Percentiles rank a stretch among this genome's conserved stretches.
These are phyloP conservation scores for Acleris sparsana DNA, from an alignment of 2,888 invertebrate genomes.

Conservation along the genomic window DNA sequence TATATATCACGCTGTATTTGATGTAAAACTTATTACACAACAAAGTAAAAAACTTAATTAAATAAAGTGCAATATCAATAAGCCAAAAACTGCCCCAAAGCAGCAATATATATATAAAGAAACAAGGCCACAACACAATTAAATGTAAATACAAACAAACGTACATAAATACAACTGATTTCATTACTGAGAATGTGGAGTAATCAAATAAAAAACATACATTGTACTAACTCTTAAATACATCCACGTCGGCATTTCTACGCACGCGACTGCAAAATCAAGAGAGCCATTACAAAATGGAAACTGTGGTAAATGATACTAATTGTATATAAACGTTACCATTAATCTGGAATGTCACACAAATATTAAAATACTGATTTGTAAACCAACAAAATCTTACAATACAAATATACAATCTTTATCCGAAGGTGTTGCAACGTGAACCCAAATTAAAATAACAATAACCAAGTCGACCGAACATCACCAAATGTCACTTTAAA, in stretches of 20 bases:
- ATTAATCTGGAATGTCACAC: conserved; percentile 81
- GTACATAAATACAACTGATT: conserved; percentile 40
- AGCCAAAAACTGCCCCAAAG: conserved; percentile 44
- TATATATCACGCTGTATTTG: conserved; percentile 76
- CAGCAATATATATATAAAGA: conserved; percentile 44
- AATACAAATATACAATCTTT: conserved; percentile 68
- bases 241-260: conserved; percentile 37
- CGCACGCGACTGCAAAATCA: conserved; percentile 44
- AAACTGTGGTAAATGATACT: conserved; percentile 58
- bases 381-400: conserved; percentile 75
- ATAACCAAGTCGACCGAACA: conserved; percentile 44
- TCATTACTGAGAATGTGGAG: conserved; percentile 46
- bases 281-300: conserved; percentile 61
- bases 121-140: conserved; percentile 48
- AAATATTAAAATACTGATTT: conserved; percentile 81
- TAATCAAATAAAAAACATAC: conserved; percentile 49
- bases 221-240: conserved; percentile 57
- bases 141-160: conserved; percentile 51
- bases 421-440: conserved; percentile 65
- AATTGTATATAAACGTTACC: conserved; percentile 46
- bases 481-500: conserved; percentile 34
- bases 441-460: conserved; percentile 52
- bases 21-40: conserved; percentile 73
- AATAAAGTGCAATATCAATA: conserved; percentile 64
- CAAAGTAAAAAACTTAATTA: conserved; percentile 67